Evolutionary conservation across 2,888 invertebrate species (phyloP).

Genomic region (Catocala sponsa): DNA sequence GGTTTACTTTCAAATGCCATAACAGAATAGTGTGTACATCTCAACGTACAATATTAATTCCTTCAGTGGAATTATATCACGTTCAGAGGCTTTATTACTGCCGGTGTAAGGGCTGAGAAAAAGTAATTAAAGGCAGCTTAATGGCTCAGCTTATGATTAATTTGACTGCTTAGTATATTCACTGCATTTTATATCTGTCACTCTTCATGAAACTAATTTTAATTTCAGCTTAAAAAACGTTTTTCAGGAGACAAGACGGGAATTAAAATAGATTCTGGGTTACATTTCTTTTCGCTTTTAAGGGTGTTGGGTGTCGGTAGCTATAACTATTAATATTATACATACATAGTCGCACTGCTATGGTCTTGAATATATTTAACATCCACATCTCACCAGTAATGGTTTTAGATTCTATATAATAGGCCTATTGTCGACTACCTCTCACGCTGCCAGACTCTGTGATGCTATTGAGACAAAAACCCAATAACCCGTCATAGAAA

Average conservation of each 20-base stretch:
- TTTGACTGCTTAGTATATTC: slow-evolving; percentile 7
- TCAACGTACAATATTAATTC: slow-evolving; percentile 37
- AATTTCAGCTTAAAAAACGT: background rate
- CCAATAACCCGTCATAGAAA: no score
- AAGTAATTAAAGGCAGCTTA: slow-evolving; percentile 46
- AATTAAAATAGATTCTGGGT: background rate
- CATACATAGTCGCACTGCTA: no score
- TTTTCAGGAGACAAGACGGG: background rate
- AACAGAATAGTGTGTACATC: background rate
- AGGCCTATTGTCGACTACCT: no score
- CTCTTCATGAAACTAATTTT: slow-evolving; percentile 3
- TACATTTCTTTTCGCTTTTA: no score
- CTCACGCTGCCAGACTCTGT: no score
- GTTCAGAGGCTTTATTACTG: slow-evolving; percentile 40
- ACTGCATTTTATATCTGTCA: slow-evolving; percentile 2
- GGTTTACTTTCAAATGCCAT: slow-evolving; percentile 4
- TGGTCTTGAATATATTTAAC: no score
- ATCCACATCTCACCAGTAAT: no score
- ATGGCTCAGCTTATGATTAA: slow-evolving; percentile 34
- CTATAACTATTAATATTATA: no score
- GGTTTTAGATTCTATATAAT: no score
- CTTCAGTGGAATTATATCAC: slow-evolving; percentile 38
- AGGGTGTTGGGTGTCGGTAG: no score
- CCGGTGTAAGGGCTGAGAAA: slow-evolving; percentile 32
- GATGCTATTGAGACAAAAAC: no score